Percentiles rank a stretch among this genome's conserved stretches.
Conservation (phyloP, 2,797 vertebrate species). For the Yasuhikotakia modesta region DNA sequence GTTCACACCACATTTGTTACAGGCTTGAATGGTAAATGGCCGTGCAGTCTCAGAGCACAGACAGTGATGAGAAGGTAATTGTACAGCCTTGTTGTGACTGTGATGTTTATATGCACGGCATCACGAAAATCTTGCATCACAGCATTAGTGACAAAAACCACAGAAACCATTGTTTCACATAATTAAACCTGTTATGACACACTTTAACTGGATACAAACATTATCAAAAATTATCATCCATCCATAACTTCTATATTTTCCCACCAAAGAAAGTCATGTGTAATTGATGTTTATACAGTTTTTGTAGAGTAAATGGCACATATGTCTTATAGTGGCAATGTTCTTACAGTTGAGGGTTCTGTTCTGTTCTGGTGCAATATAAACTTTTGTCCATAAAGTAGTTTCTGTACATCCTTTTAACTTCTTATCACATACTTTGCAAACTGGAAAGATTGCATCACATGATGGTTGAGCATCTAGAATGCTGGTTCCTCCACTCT, state of each 20-base stretch:
- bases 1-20: conserved; percentile 16
- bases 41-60: neutral
- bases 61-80: conserved; percentile 14
- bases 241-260: no score
- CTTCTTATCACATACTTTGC: conserved; percentile 26
- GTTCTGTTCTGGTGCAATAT: neutral
- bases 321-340: no score
- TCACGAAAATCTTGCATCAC: neutral
- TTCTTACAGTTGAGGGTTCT: no score
- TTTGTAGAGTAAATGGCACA: no score
- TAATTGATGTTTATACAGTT: no score
- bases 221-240: no score
- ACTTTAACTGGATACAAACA: no score
- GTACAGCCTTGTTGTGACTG: conserved; percentile 4
- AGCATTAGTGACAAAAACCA: neutral
- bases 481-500: conserved; percentile 23
- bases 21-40: conserved; percentile 21
- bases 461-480: conserved; percentile 9
- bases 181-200: no score
- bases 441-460: conserved; percentile 6
- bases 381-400: neutral
- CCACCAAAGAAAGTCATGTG: no score
- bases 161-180: no score
- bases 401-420: conserved; percentile 20
- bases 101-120: neutral